Base-by-base conservation (phyloP, 1,140 invertebrate genomes). In the Nasonia longicornis region DNA sequence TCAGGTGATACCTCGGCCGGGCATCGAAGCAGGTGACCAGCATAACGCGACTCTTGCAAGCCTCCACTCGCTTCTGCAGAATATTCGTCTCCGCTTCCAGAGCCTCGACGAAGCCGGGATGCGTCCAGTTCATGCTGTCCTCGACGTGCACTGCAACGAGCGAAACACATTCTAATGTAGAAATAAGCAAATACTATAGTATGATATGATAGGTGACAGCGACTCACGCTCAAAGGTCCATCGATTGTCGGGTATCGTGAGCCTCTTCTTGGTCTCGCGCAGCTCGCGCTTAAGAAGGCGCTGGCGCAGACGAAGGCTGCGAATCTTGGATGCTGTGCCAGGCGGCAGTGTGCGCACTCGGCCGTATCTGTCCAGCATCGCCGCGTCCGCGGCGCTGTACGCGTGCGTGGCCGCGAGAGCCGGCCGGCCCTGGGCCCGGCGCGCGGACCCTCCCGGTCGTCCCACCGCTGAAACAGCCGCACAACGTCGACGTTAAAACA, bases 141-240 rank as follows among this genome's bases (percentile, higher is more conserved):
- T 93, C 92, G 75, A 93, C 92, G 88, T 93, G 92, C 75, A 93
- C 92, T 93, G 87, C 29, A 67, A 42, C 38, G 38, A 42, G 6
- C 38, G 38, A 8, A 42, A 42, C 10, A 7, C 38, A 1, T 42
- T 42, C 31, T 0, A 1, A 35, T 20, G 1, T 14, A 22, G 0
- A 64, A 64, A 64, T 64, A n/a, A 64, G 14, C 16, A 22, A 64
- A 64, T 6, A 64, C 58, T 64, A 35, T 35, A 35, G 31, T 35
- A 35, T 4, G 4, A 35, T 35, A 35, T 6, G 31, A 35, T 35
- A 35, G 31, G 22, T 12, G 26, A 29, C 22, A 12, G 22, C 7
- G 3, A 87, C 92, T 92, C 89, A 93, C 93, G 91, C 86, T 93
- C 92, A 87, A 92, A 93, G 84, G 90, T 93, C 93, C 93, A 94